Conservation (phyloP, 92 coral and sea anemone genomes). For the Phymanthus crucifer region DNA sequence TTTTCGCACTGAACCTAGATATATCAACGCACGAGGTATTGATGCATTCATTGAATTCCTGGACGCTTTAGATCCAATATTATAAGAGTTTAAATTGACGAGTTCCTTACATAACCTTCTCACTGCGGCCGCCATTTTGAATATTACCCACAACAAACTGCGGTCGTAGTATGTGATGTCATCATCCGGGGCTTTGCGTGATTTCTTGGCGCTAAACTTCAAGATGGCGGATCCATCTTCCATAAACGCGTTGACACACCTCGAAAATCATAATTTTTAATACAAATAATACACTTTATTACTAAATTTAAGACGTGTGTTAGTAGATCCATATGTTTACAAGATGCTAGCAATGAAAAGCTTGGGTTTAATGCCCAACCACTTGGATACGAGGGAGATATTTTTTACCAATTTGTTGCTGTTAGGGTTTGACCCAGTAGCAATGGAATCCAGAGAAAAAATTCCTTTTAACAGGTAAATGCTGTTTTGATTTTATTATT, state of each 20-base stretch:
- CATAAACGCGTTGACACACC: conserved; percentile 14
- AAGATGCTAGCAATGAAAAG: conserved; percentile 33
- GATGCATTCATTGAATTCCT: not conserved
- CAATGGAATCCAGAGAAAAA: conserved; percentile 89
- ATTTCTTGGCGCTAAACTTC: conserved; percentile 75
- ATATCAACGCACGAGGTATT: not conserved
- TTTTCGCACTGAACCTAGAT: conserved; percentile 21
- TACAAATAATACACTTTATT: not conserved
- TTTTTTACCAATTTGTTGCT: conserved; percentile 85
- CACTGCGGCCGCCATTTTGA: conserved; percentile 62
- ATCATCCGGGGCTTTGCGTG: conserved; percentile 55
- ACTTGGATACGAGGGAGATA: conserved; percentile 84
- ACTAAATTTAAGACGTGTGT: not conserved
- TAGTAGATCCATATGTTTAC: not conserved
- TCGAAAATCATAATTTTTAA: conserved; percentile 22
- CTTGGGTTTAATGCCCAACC: conserved; percentile 77
- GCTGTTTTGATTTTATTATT: not conserved
- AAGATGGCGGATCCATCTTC: conserved; percentile 54
- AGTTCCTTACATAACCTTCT: conserved; percentile 18
- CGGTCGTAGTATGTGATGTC: not conserved
- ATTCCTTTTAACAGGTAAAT: conserved; percentile 94
- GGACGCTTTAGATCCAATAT: conserved; percentile 1
- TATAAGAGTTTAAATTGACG: conserved; percentile 15
- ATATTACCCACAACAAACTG: conserved; percentile 40
- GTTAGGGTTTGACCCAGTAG: conserved; percentile 88